phyloP scores from a whole-genome alignment of 2,797 vertebrate genomes.

The Heliangelus exortis region DNA sequence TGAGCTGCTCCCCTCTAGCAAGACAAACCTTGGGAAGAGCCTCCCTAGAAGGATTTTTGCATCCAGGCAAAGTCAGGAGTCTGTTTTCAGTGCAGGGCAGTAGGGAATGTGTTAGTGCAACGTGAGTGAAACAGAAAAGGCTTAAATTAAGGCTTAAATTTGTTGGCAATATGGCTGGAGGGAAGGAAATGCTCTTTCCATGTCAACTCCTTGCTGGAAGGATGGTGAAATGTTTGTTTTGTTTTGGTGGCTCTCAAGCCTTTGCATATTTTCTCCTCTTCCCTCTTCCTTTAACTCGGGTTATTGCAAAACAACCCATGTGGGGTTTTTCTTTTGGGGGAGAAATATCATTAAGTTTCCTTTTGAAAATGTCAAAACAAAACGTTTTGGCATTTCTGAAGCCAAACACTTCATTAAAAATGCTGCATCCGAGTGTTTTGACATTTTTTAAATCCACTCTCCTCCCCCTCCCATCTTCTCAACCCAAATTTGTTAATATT shows the following conservation, averaged over 20 bases:
- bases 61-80: background rate
- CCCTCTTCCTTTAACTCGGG: background rate
- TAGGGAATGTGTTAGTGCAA: background rate
- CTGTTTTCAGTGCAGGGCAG: background rate
- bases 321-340: background rate
- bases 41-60: background rate
- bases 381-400: constrained; percentile 75
- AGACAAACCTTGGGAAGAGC: background rate
- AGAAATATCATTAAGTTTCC: constrained; percentile 54
- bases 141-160: background rate
- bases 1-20: background rate
- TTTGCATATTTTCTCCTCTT: background rate
- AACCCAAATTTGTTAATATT: constrained; percentile 54
- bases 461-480: constrained; percentile 31
- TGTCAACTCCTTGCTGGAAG: background rate
- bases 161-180: constrained; percentile 23
- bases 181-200: constrained; percentile 46
- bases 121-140: constrained; percentile 12
- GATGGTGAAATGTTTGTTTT: constrained; percentile 4
- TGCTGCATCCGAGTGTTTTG: constrained; percentile 67
- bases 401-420: constrained; percentile 73
- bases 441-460: constrained; percentile 53
- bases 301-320: constrained; percentile 8
- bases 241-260: background rate
- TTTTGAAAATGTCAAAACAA: constrained; percentile 72